Evolutionary conservation across 1,140 invertebrate species (phyloP).

Genomic region (Globodera rostochiensis): DNA sequence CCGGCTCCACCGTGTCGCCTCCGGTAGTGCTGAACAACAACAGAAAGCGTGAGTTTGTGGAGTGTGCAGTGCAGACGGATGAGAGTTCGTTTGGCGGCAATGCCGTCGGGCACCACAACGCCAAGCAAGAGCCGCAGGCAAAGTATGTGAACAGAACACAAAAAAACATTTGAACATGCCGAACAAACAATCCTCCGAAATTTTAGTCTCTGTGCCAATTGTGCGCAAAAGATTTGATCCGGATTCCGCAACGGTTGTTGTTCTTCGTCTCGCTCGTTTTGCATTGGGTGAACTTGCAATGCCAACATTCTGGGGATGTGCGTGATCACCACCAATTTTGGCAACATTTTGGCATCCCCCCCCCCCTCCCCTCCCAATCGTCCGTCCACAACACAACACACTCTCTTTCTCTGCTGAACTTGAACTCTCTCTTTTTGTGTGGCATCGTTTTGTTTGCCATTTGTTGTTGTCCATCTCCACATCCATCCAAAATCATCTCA

Average conservation of each 20-base stretch:
- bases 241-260: too few species aligned
- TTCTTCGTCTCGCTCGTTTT: too few species aligned
- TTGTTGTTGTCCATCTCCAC: too few species aligned
- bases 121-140: not conserved
- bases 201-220: not conserved
- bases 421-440: too few species aligned
- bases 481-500: not conserved
- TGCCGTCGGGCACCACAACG: not conserved
- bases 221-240: not conserved
- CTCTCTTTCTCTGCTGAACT: too few species aligned
- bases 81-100: conserved; percentile 18
- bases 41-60: conserved; percentile 21
- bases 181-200: not conserved
- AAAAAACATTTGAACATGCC: too few species aligned
- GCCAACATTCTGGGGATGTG: too few species aligned
- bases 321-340: too few species aligned
- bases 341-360: too few species aligned
- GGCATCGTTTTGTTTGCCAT: too few species aligned
- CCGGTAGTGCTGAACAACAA: not conserved
- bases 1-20: not conserved
- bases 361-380: too few species aligned
- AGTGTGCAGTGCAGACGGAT: conserved; percentile 23
- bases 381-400: not conserved
- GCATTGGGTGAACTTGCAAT: too few species aligned
- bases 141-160: not conserved